Percentiles rank a stretch among this genome's conserved stretches.
Evolutionary conservation across 2,113 vertebrate genomes (phyloP).

Genomic region (Daboia siamensis): DNA sequence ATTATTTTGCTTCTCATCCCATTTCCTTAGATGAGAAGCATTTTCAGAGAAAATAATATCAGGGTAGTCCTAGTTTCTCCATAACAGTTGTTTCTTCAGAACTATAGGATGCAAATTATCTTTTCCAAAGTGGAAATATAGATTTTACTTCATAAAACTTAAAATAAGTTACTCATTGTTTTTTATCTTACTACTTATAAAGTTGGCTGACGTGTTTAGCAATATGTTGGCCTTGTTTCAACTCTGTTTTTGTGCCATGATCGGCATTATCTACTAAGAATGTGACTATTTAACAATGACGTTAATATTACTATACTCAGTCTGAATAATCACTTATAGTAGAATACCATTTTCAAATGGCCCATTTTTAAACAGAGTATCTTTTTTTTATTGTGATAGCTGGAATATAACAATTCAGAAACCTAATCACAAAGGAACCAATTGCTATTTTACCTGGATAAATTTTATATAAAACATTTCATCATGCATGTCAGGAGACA

Average conservation of each 20-base stretch:
- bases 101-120: background rate
- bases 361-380: background rate
- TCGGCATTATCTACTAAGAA: background rate
- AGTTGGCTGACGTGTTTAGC: background rate
- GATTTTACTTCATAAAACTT: background rate
- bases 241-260: background rate
- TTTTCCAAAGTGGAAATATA: background rate
- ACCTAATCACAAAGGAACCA: background rate
- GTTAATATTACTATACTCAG: background rate
- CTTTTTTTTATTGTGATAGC: background rate
- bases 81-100: background rate
- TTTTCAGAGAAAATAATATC: background rate
- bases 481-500: background rate
- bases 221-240: background rate
- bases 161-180: background rate
- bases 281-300: background rate
- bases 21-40: background rate
- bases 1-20: background rate
- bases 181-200: background rate
- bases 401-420: background rate
- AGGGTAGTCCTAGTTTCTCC: background rate
- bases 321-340: background rate
- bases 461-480: conserved; percentile 1
- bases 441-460: background rate
- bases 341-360: background rate